Conservation (phyloP, 2,797 vertebrate species). For the Anniella stebbinsi region DNA sequence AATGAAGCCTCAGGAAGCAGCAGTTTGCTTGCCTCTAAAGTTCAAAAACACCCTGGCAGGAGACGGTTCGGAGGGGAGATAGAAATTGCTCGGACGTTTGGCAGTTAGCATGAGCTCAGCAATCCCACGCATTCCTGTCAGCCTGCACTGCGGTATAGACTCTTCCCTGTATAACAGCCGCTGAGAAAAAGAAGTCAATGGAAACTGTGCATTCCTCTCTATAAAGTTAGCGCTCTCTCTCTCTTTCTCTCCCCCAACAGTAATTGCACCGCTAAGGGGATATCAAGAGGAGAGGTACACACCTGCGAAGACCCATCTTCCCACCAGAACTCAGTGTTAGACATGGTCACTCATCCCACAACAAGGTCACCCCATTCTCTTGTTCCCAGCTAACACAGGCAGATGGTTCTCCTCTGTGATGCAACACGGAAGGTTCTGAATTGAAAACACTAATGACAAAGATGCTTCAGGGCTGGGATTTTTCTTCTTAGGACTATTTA, state of each 20-base stretch:
- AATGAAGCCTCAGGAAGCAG: neutral
- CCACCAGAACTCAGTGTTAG: neutral
- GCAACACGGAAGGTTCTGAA: slow-evolving; percentile 26
- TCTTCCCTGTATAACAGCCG: neutral
- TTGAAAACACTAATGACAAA: neutral
- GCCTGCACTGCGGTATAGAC: neutral
- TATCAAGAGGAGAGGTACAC: neutral
- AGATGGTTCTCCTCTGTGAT: slow-evolving; percentile 24
- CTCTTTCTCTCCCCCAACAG: no score
- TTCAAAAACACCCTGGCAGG: neutral
- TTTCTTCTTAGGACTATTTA: neutral
- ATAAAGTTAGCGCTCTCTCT: neutral
- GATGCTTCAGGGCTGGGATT: neutral
- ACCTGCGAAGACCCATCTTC: slow-evolving; percentile 28
- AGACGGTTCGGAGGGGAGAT: neutral
- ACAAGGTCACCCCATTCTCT: neutral
- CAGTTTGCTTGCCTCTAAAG: neutral
- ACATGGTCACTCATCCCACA: neutral
- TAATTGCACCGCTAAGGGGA: neutral
- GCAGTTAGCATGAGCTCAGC: neutral
- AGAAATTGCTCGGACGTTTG: neutral
- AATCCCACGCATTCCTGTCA: neutral
- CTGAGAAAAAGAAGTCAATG: neutral
- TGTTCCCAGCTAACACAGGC: neutral
- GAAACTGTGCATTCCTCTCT: neutral